Conservation (phyloP, 2,797 vertebrate genomes). For the Hippopotamyrus pictus region DNA sequence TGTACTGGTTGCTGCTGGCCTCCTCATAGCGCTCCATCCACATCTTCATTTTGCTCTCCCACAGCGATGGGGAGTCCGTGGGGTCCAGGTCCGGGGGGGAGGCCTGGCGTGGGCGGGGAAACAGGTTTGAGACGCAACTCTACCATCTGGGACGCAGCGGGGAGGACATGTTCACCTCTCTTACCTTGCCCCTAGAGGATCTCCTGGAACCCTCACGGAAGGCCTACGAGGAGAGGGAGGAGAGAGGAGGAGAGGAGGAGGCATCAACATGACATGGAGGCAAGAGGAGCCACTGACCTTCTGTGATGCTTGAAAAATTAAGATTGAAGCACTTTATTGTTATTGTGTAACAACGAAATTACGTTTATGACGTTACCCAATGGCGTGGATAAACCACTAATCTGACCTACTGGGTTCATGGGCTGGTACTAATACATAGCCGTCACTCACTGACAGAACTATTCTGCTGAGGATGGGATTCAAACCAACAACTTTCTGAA, state of each 20-base stretch:
- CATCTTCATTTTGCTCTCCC: slow-evolving; percentile 96
- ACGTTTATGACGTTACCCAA: not conserved
- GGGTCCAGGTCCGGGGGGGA: slow-evolving; percentile 94
- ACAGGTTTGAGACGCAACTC: not conserved
- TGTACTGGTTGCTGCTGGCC: slow-evolving; percentile 95
- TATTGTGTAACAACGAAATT: not conserved
- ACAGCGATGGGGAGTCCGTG: slow-evolving; percentile 81
- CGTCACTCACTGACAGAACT: not conserved
- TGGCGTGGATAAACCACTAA: not conserved
- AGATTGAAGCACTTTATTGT: not conserved
- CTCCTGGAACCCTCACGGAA: slow-evolving; percentile 97
- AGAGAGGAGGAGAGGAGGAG: slow-evolving; percentile 32
- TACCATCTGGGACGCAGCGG: not conserved
- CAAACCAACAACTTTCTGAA: not conserved
- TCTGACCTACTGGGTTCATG: not conserved
- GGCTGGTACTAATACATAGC: not conserved
- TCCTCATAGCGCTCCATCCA: slow-evolving; percentile 99
- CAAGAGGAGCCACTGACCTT: not conserved
- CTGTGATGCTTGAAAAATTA: not conserved
- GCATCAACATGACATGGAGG: not conserved
- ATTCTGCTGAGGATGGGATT: not conserved
- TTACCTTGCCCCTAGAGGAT: slow-evolving; percentile 96
- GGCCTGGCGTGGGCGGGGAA: slow-evolving; percentile 56
- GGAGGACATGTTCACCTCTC: not conserved
- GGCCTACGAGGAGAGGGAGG: slow-evolving; percentile 60